These are phyloP conservation scores for Aeoliscus strigatus DNA, from an alignment of 2,797 vertebrate species.

Conservation along the genomic window DNA sequence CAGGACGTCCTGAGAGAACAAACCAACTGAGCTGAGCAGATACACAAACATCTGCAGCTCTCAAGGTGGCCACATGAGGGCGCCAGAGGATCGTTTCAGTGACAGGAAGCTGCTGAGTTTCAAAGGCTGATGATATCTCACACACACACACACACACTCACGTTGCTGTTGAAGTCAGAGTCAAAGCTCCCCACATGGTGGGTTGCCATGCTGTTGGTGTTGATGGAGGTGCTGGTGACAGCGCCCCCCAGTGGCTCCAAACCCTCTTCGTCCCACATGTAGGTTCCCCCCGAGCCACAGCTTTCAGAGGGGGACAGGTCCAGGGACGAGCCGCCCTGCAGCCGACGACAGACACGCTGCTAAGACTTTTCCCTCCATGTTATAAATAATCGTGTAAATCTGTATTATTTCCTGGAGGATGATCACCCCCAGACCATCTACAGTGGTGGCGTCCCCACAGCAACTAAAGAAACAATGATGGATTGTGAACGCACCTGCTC, in stretches of 20 bases:
- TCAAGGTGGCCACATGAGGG: conserved; percentile 21
- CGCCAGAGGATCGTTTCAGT: no score
- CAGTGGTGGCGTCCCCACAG: no score
- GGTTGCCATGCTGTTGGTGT: conserved; percentile 55
- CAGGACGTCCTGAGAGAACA: conserved; percentile 80
- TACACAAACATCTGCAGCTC: conserved; percentile 15
- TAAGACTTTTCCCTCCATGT: no score
- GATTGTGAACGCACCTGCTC: no score
- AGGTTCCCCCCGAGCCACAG: conserved; percentile 91
- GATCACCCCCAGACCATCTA: no score
- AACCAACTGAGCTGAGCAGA: no score
- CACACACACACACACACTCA: no score
- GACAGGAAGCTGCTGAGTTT: no score
- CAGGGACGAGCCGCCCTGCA: conserved; percentile 83
- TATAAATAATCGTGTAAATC: no score
- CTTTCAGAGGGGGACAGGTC: conserved; percentile 95
- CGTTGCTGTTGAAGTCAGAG: conserved; percentile 92
- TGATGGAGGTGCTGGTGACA: conserved; percentile 15
- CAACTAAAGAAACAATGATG: no score
- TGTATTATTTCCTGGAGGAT: no score
- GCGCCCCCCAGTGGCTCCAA: conserved; percentile 80
- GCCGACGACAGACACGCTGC: background rate
- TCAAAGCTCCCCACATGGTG: conserved; percentile 86
- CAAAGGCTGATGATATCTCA: no score
- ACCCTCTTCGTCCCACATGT: conserved; percentile 98